phyloP scores from a whole-genome alignment of 2,797 vertebrate genomes.

The Ctenochaetus hawaiiensis region DNA sequence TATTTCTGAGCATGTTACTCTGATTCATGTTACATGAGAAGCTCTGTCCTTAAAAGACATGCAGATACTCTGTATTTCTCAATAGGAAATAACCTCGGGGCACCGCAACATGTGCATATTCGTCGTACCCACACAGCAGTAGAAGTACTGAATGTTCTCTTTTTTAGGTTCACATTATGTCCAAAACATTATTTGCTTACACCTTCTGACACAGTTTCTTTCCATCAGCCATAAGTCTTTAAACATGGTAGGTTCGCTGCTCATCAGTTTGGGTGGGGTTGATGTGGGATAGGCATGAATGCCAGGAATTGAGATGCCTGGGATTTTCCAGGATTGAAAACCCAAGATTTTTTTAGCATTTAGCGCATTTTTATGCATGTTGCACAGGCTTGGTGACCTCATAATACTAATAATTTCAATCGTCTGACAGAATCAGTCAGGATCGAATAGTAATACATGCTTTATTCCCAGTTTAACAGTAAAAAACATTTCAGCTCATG shows the following conservation, averaged over 20 bases:
- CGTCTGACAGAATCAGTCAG: neutral
- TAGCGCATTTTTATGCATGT: neutral
- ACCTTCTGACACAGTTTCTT: conserved; percentile 20
- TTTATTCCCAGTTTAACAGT: neutral
- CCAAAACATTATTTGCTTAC: conserved; percentile 3
- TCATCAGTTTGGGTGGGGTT: conserved; percentile 44
- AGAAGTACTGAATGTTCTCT: neutral
- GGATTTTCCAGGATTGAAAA: conserved; percentile 37
- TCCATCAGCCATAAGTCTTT: conserved; percentile 31
- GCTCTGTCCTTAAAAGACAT: conserved; percentile 17
- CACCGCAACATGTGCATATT: neutral
- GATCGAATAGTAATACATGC: neutral
- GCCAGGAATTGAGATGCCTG: conserved; percentile 25
- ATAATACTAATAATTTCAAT: neutral
- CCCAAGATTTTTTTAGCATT: neutral
- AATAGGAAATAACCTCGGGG: conserved; percentile 11
- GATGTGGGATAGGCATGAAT: conserved; percentile 35
- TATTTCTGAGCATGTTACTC: conserved; percentile 15
- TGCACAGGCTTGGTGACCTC: too few species aligned
- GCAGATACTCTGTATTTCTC: conserved; percentile 37
- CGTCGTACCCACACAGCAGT: conserved; percentile 11
- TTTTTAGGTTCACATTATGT: too few species aligned
- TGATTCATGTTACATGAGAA: conserved; percentile 23
- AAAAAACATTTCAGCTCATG: neutral
- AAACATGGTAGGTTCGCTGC: conserved; percentile 34